Evolutionary conservation across 2,113 vertebrate species (phyloP), one percentile per base, ranked within the genome.

Genomic region (Solea senegalensis): DNA sequence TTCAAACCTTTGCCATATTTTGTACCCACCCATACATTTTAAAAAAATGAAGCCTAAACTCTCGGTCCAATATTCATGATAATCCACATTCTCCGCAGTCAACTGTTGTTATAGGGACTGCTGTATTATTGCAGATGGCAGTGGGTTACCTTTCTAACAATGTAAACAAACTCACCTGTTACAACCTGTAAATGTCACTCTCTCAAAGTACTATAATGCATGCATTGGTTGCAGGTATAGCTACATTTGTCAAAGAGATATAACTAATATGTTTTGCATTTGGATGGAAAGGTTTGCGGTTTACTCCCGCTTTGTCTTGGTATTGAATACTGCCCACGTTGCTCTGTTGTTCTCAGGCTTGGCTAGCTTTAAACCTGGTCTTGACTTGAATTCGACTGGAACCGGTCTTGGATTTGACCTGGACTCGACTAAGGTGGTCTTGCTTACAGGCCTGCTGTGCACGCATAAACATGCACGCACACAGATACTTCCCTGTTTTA

Each of bases 311-410:
- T 62, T 61, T 80, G 70, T 82, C 61, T 65, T 67, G 48, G 49
- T 69, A 46, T 69, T 61, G 44, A 74, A 53, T 53, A 16, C 56
- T 5, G 41, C 43, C 56, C 41, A 28, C 41, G 53, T 68, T 60
- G 16, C 41, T 65, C 40, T 68, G n/a, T 57, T 68, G n/a, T 57
- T 66, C 45, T 46, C 15, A 8, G 65, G 15, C 51, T 77, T 69
- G 76, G 49, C 66, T 52, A 48, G 39, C 39, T 70, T 69, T 78
- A 74, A 71, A 62, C 59, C 21, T 59, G 61, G 43, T 76, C 68
- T 82, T 81, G 54, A 80, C 73, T 68, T 65, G 52, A 74, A 71
- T 82, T 73, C 11, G 63, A 74, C 80, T 78, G 80, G 65, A 81
- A 73, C 75, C 12, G 10, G 51, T 73, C 53, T 79, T 81, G 77